These are phyloP conservation scores for Alaudala cheleensis DNA, from an alignment of 2,113 vertebrate genomes.

Conservation along the genomic window DNA sequence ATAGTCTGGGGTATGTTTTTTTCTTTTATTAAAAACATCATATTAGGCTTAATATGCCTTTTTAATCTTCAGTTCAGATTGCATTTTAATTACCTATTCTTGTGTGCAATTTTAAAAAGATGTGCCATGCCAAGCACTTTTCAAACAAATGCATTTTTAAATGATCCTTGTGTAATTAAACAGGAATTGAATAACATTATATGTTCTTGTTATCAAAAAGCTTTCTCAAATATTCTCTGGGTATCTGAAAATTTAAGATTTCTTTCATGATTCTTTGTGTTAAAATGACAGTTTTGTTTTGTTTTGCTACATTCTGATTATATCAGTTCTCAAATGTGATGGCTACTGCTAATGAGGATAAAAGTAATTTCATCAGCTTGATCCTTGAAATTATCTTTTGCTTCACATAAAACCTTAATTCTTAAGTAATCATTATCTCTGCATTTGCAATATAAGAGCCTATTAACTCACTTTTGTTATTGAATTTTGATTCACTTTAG, in stretches of 20 bases:
- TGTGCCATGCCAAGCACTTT: constrained; percentile 56
- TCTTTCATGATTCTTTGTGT: neutral
- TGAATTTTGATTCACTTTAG: neutral
- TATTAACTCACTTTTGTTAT: constrained; percentile 41
- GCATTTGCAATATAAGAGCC: constrained; percentile 2
- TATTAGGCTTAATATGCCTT: constrained; percentile 4
- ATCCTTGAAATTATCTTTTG: constrained; percentile 27
- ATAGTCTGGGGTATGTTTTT: neutral
- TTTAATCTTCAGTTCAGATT: constrained; percentile 49
- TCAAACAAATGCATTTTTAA: constrained; percentile 59
- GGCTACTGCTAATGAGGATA: neutral
- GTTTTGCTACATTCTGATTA: constrained; percentile 2
- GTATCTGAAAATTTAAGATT: constrained; percentile 10
- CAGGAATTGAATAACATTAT: constrained; percentile 38
- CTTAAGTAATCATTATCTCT: constrained; percentile 41
- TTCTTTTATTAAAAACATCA: neutral
- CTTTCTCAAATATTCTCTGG: constrained; percentile 29
- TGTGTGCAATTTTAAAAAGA: constrained; percentile 36
- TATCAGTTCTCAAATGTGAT: neutral
- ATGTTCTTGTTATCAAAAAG: constrained; percentile 11
- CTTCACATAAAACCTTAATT: constrained; percentile 51
- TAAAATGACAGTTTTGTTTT: neutral
- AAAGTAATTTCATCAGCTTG: neutral
- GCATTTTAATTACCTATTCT: constrained; percentile 65
- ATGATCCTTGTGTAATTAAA: constrained; percentile 66